Evolutionary conservation across 2,797 vertebrate genomes (phyloP), one percentile per base, ranked within the genome.

Genomic region (Rhinophrynus dorsalis): DNA sequence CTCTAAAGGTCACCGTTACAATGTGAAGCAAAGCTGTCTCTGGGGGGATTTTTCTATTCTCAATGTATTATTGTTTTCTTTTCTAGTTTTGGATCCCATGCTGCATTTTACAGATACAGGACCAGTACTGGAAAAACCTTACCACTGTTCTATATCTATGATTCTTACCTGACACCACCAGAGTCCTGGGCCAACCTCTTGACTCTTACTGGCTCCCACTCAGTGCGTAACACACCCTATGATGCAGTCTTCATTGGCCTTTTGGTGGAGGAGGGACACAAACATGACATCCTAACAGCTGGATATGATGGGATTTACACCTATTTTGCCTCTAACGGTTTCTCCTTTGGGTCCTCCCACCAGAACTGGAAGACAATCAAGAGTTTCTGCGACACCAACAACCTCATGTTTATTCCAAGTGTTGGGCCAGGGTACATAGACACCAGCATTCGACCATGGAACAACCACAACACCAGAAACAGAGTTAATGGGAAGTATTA

Each of bases 291-390:
- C 75, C 84, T 92, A 1, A 82, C 89, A 0, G 86, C 86, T 0
- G 93, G 94, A 27, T 95, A 94, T 0, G 92, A 96, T 0, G 93
- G 94, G 75, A 93, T 94, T 89, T 96, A 96, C 74, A 93, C 94
- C 1, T 95, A 92, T 67, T 96, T 96, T 5, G 93, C 94, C 17
- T 94, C 94, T 82, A 96, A 95, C 0, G 93, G 94, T 12, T 95
- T 96, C 81, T 96, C 94, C 38, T 96, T 92, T 0, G 94, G 94
- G 67, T 93, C 82, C 29, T 95, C 94, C 7, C 92, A 95, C 79
- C 94, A 95, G 83, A 96, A 95, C 88, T 89, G 82, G 80, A 93
- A 92, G 79, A 84, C 87, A 10, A 85, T 94, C 80, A 95, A 94
- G 80, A 79, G 78, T 3, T 96, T 95, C 79, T 96, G 94, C 1